These are phyloP conservation scores for Cossypha caffra DNA, from an alignment of 2,797 vertebrate species.

Conservation along the genomic window DNA sequence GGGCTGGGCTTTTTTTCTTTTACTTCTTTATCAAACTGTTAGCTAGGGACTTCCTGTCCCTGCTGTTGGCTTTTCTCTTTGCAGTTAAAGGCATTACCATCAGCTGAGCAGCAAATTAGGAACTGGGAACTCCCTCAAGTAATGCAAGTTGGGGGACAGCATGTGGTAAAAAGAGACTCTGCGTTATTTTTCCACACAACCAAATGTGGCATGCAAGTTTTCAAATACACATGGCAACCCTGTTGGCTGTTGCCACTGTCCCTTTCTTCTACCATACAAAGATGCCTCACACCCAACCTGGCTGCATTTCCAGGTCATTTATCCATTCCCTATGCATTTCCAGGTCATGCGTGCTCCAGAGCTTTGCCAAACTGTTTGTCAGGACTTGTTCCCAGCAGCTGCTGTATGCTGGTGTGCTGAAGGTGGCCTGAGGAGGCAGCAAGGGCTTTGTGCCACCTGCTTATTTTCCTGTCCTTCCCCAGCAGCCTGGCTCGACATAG, in stretches of 20 bases:
- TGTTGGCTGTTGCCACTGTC: neutral
- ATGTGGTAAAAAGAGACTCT: neutral
- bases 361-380: neutral
- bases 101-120: neutral
- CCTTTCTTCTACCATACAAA: neutral
- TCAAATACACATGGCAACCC: neutral
- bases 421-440: neutral
- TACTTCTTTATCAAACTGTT: neutral
- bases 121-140: accelerated
- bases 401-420: neutral
- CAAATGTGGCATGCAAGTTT: neutral
- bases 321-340: accelerated
- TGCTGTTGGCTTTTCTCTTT: neutral
- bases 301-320: accelerated
- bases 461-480: neutral
- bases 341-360: neutral
- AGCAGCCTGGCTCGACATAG: accelerated
- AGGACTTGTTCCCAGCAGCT: neutral
- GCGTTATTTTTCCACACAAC: neutral
- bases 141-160: neutral
- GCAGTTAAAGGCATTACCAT: neutral
- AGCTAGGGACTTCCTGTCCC: neutral
- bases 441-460: neutral
- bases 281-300: neutral
- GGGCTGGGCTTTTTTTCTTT: neutral